phyloP scores from a whole-genome alignment of 2,888 invertebrate species.

The Aleiodes alternator region DNA sequence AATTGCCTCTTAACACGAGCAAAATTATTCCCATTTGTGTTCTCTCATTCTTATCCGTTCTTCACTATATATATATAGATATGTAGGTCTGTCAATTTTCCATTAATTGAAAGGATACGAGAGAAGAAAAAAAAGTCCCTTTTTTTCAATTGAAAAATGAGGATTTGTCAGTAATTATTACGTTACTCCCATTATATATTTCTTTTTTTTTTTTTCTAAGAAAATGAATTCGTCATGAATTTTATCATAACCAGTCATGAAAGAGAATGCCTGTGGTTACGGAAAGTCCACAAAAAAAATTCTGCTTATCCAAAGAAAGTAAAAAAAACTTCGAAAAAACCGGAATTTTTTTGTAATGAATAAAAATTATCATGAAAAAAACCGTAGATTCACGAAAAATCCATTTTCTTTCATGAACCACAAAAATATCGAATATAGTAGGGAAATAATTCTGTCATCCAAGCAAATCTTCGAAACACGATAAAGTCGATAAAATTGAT shows the following conservation, averaged over 20 bases:
- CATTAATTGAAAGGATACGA: conserved; percentile 2
- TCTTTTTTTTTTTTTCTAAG: background rate
- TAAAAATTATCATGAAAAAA: too few relatives aligned
- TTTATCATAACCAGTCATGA: background rate
- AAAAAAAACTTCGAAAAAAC: too few relatives aligned
- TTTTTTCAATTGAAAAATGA: background rate
- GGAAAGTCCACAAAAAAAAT: conserved; percentile 1
- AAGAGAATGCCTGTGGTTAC: background rate
- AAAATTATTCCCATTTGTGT: background rate
- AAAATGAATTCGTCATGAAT: conserved; percentile 12
- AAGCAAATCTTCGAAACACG: background rate
- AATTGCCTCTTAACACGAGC: conserved; percentile 12
- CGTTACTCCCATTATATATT: background rate
- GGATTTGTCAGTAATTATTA: conserved; percentile 9
- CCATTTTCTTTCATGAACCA: too few relatives aligned
- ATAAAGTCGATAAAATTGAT: background rate
- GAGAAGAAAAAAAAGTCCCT: background rate
- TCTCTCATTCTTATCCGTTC: background rate
- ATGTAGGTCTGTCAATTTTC: conserved; percentile 6
- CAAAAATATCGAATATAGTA: background rate
- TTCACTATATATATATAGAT: background rate
- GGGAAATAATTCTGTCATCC: conserved; percentile 7
- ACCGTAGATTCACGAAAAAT: too few relatives aligned
- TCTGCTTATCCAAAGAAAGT: too few relatives aligned
- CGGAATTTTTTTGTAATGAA: too few relatives aligned